Base-by-base conservation (phyloP, 2,113 vertebrate genomes). In the Hyla sarda region DNA sequence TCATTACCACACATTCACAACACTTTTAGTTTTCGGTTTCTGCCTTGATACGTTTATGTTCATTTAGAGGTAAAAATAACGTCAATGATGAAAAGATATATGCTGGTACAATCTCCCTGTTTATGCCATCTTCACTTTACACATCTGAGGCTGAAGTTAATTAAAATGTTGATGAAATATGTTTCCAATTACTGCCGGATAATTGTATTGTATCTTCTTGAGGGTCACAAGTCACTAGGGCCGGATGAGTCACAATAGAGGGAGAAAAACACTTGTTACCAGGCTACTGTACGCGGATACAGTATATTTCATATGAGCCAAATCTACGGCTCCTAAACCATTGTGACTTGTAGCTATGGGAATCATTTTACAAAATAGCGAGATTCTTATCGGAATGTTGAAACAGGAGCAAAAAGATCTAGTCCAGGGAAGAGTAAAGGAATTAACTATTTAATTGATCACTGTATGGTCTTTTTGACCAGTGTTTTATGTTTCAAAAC, bases 81-180 rank as follows among this genome's bases (percentile, higher is more conserved):
- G 54, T 23, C 14, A 21, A 32, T 48, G 32, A 58, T 0, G 13
- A n/a, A 79, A 58, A 21, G 5, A 58, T 60, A 30, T 28, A 52
- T 9, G 37, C 37, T 37, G 58, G 52, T 58, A 58, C 28, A 32
- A 34, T 69, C 19, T 79, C n/a, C 17, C 11, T 54, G 28, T 11
- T 13, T 11, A 11, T 16, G 52, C 28, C 5, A n/a, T 56, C 32
- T 79, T 58, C 21, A 7, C 76, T 58, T 79, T 79, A 58, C 76
- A 25, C 52, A 79, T 60, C 76, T 41, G 21, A 58, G 32, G 76
- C 52, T 41, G 76, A 58, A 79, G 32, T 41, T 79, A 79, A 79
- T 79, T 79, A 58, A 79, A 79, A 58, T 32, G 52, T 58, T 79
- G 76, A 60, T 79, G 52, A 79, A 32, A 60, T 58, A 79, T 37